Evolutionary conservation across 2,797 vertebrate genomes (phyloP), one percentile per base, ranked within the genome.

Genomic region (Acanthurus tractus): DNA sequence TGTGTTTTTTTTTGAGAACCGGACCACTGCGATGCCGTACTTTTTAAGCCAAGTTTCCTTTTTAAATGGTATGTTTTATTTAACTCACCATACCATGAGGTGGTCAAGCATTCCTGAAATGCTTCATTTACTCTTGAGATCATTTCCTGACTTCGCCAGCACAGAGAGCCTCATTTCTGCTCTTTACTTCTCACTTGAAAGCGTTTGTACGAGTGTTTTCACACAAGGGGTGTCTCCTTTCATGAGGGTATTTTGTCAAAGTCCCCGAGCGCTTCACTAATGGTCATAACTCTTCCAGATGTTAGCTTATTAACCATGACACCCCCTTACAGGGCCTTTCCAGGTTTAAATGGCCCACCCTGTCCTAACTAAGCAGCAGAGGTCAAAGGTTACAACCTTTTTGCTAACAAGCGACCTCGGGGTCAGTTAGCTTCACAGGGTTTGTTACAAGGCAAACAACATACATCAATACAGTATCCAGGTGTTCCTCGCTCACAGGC

Each of bases 221-320:
- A 91, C 92, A 90, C 88, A 76, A 50, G 65, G 58, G 75, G 84
- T 84, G 89, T 92, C 88, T 79, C 79, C 85, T 92, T 93, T 90
- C 89, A 93, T 88, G 77, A 76, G 76, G 85, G 82, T 84, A 72
- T 91, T 92, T 91, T 86, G 91, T 90, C 86, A 88, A 52, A 75
- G 86, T 89, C 92, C 90, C 86, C 83, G 66, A 88, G 81, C 73
- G 70, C 77, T 88, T 61, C 67, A 55, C 88, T 91, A 88, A 91
- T 86, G 91, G 86, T 83, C 91, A 88, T 93, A 94, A 93, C 89
- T 93, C 92, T 92, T 91, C 92, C 90, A 95, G 92, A 95, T 95
- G 93, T 94, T 83, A 53, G 74, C 83, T 92, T 94, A 93, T 95
- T 93, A 93, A 88, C 86, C 78, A 59, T 87, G 92, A 93, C 92